Evolutionary conservation across 2,888 invertebrate species (phyloP), one percentile per base, ranked within the genome.

Genomic region (Xanthia icteritia): DNA sequence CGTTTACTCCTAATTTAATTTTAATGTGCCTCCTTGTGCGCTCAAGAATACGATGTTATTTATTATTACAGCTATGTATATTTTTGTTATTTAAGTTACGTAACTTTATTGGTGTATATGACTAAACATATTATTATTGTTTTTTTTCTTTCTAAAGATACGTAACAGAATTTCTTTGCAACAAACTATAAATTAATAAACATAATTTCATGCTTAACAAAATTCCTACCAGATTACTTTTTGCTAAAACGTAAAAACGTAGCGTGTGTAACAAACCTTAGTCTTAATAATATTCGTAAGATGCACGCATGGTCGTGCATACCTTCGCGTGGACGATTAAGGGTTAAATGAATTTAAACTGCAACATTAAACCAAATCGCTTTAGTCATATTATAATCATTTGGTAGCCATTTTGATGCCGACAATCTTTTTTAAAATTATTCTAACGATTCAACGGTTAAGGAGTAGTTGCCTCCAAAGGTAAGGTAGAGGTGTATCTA

Each of bases 311-410:
- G 31, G 73, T 56, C 70, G 61, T 81, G 77, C 85, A 81, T 79
- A 73, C 76, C 74, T 27, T 86, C 56, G 72, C 83, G 76, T 85
- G 86, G n/a, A 20, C 48, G 58, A 77, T 83, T 71, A 81, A 39
- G 64, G 73, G 64, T 77, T 85, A 75, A 86, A 76, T 85, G 9
- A 85, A 83, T 85, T 85, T 85, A 77, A 85, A 85, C 61, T 85
- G 74, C 61, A 83, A 5, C 63, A 83, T 80, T 76, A 83, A 31
- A 76, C 73, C 31, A 77, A 83, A 83, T 72, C 60, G 20, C 31
- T 76, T 42, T 6, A 71, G 71, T 70, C 45, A 69, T 36, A n/a
- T 51, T 68, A 51, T 39, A 64, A 42, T 36, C 15, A 17, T 23
- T 42, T 60, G 64, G 60, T 42, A 61, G 45, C 23, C 31, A 58